Evolutionary conservation across 2,113 vertebrate species (phyloP).

Genomic region (Haplotaxodon microlepis): DNA sequence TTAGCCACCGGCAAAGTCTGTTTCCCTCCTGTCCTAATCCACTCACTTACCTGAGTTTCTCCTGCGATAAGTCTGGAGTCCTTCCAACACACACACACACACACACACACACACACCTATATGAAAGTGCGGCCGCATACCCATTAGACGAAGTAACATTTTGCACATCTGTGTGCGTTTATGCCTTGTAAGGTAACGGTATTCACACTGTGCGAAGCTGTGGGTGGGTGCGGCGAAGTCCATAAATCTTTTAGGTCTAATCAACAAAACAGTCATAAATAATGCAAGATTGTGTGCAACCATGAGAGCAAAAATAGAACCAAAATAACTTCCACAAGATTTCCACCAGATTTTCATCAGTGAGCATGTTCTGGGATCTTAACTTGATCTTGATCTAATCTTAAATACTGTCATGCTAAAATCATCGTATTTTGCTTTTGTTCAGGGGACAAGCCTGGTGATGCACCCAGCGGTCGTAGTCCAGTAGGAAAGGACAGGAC

Average conservation of each 20-base stretch:
- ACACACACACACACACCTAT: neutral
- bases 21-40: conserved; percentile 38
- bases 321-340: neutral
- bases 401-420: neutral
- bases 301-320: conserved; percentile 13
- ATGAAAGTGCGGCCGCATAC: neutral
- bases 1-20: conserved; percentile 13
- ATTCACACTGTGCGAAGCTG: neutral
- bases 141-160: conserved; percentile 1
- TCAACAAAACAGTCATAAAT: conserved; percentile 40
- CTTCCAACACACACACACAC: conserved; percentile 21
- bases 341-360: neutral
- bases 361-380: neutral
- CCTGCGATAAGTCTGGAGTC: conserved; percentile 15
- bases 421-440: neutral
- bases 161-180: conserved; percentile 9
- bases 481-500: conserved; percentile 5
- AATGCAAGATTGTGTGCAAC: conserved; percentile 6
- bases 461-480: conserved; percentile 24
- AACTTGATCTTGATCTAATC: neutral
- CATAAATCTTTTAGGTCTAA: conserved; percentile 41
- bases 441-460: conserved; percentile 26
- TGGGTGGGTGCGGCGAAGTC: neutral
- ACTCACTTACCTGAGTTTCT: conserved; percentile 45
- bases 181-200: neutral